Conservation (phyloP, 1,140 invertebrate species). For the Bombus soroeensis region DNA sequence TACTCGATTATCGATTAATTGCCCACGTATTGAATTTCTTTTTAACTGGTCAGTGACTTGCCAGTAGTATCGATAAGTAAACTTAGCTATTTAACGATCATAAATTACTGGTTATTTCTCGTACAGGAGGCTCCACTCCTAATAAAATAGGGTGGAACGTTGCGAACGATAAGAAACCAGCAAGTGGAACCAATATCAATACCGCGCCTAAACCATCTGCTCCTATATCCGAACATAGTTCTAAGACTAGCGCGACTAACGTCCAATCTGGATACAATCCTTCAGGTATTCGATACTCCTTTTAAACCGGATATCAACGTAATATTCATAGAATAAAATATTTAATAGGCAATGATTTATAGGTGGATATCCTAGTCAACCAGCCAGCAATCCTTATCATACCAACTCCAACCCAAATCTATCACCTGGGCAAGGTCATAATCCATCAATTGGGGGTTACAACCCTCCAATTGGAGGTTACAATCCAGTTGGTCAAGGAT, state of each 20-base stretch:
- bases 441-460: constrained; percentile 49
- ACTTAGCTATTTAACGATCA: background rate
- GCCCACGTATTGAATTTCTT: background rate
- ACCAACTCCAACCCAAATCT: constrained; percentile 32
- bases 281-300: constrained; percentile 33
- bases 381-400: constrained; percentile 10
- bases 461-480: constrained; percentile 22
- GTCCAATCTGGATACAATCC: constrained; percentile 75
- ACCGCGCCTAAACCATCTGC: constrained; percentile 72
- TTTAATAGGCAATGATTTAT: background rate
- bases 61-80: background rate
- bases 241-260: constrained; percentile 76
- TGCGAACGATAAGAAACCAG: constrained; percentile 43
- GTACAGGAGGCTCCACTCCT: constrained; percentile 64
- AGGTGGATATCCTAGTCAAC: constrained; percentile 57
- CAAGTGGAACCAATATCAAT: constrained; percentile 41
- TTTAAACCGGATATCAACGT: background rate
- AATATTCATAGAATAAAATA: background rate
- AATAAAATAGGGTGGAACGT: constrained; percentile 78
- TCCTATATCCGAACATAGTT: constrained; percentile 69
- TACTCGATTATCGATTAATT: constrained; percentile 5
- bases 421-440: constrained; percentile 35
- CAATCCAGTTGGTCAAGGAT: constrained; percentile 39
- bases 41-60: background rate
- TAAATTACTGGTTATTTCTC: background rate